These are phyloP conservation scores for Lamellibrachia columna DNA, from an alignment of 2,888 invertebrate genomes.

Conservation along the genomic window DNA sequence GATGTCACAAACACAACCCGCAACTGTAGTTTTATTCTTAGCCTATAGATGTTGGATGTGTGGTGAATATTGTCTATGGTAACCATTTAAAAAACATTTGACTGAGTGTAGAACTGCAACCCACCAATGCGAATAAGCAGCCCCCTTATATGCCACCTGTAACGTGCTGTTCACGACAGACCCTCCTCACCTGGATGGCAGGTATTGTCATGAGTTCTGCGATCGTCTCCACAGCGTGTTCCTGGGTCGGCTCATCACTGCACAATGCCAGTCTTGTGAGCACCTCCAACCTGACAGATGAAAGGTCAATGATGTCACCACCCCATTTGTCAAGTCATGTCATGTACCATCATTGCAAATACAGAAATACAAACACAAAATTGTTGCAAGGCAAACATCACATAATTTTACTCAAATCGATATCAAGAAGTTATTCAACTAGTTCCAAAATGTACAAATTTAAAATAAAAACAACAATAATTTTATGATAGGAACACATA, in stretches of 20 bases:
- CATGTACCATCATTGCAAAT: neutral
- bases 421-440: too few species aligned
- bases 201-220: constrained; percentile 60
- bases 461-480: neutral
- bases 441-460: neutral
- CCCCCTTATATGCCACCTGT: too few species aligned
- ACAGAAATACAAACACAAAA: neutral
- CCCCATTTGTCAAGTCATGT: neutral
- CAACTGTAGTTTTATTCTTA: too few species aligned
- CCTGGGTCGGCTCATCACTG: constrained; percentile 58
- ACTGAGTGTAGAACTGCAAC: too few species aligned
- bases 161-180: neutral
- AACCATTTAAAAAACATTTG: too few species aligned
- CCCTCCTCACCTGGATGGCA: constrained; percentile 54
- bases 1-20: too few species aligned
- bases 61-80: too few species aligned
- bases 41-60: too few species aligned
- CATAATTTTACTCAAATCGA: neutral
- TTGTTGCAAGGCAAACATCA: neutral
- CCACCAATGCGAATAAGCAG: too few species aligned
- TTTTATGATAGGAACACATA: too few species aligned
- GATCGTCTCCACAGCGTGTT: constrained; percentile 61
- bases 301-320: neutral
- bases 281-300: constrained; percentile 50
- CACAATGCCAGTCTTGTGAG: constrained; percentile 54